Percentiles rank a stretch among this genome's conserved stretches.
Evolutionary conservation across 2,888 invertebrate species (phyloP).

Genomic region (Crematogaster levior): DNA sequence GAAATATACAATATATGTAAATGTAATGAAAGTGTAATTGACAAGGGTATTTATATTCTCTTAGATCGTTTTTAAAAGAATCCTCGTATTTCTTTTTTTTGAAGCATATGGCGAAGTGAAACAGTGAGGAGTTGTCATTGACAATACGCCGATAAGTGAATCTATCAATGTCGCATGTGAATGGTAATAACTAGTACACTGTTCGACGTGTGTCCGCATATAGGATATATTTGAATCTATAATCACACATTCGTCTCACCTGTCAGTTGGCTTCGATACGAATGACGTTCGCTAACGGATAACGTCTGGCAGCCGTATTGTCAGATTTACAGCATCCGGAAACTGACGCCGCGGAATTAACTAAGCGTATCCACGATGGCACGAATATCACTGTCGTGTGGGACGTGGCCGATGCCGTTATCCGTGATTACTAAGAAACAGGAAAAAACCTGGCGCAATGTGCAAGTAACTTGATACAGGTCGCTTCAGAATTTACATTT

Average conservation of each 20-base stretch:
- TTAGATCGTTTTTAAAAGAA: neutral
- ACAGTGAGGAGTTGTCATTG: constrained; percentile 18
- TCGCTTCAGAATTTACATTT: neutral
- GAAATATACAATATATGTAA: neutral
- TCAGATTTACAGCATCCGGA: constrained; percentile 42
- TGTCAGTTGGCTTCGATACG: constrained; percentile 35
- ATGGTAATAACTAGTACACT: constrained; percentile 32
- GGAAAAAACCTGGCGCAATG: neutral
- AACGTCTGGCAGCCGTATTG: constrained; percentile 27
- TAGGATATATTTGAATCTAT: constrained; percentile 48
- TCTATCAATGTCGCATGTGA: constrained; percentile 35
- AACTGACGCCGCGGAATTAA: constrained; percentile 44
- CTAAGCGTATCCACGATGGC: constrained; percentile 30
- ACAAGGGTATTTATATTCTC: neutral
- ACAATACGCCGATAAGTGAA: constrained; percentile 42
- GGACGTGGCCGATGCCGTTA: neutral
- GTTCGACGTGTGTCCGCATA: constrained; percentile 39
- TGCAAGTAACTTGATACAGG: constrained; percentile 2
- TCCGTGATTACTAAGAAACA: neutral
- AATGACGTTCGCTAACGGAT: constrained; percentile 31
- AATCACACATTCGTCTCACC: constrained; percentile 49
- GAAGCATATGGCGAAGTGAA: neutral
- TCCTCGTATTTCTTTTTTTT: neutral
- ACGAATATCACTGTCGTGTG: constrained; percentile 25
- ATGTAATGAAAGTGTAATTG: neutral